phyloP scores from a whole-genome alignment of 2,888 invertebrate genomes.

The Platynereis dumerilii region DNA sequence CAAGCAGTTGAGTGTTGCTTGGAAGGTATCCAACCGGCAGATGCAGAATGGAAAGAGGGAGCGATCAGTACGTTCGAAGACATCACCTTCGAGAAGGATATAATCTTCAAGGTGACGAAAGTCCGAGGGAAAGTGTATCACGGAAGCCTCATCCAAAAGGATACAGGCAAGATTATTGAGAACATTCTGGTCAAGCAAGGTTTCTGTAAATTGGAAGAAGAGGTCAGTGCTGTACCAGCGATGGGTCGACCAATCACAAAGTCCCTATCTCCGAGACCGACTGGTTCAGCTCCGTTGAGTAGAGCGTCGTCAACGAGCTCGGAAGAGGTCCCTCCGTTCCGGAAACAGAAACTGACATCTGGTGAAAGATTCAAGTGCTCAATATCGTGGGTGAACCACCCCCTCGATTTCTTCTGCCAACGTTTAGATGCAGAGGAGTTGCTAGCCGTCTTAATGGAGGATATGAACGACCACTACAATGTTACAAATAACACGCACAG shows the following conservation, averaged over 20 bases:
- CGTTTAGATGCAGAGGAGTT: constrained; percentile 30
- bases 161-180: too few species aligned
- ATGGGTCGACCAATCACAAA: too few species aligned
- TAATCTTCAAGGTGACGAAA: not conserved
- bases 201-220: too few species aligned
- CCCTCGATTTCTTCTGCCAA: constrained; percentile 43
- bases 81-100: not conserved
- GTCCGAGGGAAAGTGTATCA: too few species aligned
- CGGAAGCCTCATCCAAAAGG: too few species aligned
- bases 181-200: too few species aligned
- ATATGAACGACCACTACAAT: constrained; percentile 46
- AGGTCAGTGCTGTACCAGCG: too few species aligned
- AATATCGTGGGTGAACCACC: not conserved
- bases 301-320: too few species aligned
- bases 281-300: too few species aligned
- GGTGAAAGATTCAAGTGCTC: not conserved
- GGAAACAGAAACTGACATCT: not conserved
- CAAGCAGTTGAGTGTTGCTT: not conserved
- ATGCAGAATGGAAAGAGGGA: not conserved
- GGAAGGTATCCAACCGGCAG: not conserved
- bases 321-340: too few species aligned
- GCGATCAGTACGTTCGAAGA: not conserved
- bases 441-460: constrained; percentile 41
- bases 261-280: too few species aligned
- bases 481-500: constrained; percentile 8